These are phyloP conservation scores for Mus musculus DNA, from an alignment of 2,113 vertebrate species.

Conservation along the genomic window GRCm39 chr11:57875501-57876000, in stretches of 20 bases:
- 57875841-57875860: background rate
- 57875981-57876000: background rate
- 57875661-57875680: background rate
- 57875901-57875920: background rate
- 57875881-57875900: background rate
- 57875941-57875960: background rate
- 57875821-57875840: background rate
- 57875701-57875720: background rate
- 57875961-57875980: background rate
- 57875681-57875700: background rate
- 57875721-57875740: background rate
- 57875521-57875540: background rate
- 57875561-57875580: background rate
- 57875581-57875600: background rate
- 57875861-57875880: background rate
- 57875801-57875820: background rate
- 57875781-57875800: background rate
- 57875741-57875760: conserved; percentile 5
- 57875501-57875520: background rate
- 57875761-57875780: background rate
- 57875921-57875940: background rate
- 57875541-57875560: no score
- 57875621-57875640: background rate
- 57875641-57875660: background rate
- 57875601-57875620: background rate